Percentiles rank a stretch among this genome's conserved stretches.
Conservation (phyloP, 2,797 vertebrate species). For the Malurus splendens region DNA sequence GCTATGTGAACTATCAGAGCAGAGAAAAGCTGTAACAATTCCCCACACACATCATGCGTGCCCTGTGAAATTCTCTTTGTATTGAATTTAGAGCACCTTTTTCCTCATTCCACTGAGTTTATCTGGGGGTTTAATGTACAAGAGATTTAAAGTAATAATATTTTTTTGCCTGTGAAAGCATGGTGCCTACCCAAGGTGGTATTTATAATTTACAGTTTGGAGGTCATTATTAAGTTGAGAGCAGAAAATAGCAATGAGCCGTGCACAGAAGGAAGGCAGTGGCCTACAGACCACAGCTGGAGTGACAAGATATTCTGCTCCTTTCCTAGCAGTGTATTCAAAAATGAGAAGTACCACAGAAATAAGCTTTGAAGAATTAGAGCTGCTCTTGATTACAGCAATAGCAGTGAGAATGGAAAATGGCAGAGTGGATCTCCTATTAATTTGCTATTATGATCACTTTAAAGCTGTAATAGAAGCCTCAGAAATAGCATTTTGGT, state of each 20-base stretch:
- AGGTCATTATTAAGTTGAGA: not conserved
- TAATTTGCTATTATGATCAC: conserved; percentile 32
- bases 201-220: not conserved
- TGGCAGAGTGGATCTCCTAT: conserved; percentile 8
- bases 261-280: not conserved
- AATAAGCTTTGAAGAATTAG: conserved; percentile 24
- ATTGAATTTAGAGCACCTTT: not conserved
- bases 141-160: not conserved
- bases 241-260: not conserved
- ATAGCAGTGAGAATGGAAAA: conserved; percentile 11
- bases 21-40: not conserved
- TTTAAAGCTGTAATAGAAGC: conserved; percentile 17
- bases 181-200: not conserved
- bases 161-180: not conserved
- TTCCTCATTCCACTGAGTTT: not conserved
- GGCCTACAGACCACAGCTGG: not conserved
- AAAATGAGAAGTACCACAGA: not conserved
- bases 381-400: conserved; percentile 23
- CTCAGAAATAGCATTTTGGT: conserved; percentile 6
- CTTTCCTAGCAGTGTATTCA: not conserved
- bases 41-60: not conserved
- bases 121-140: not conserved
- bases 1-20: not conserved
- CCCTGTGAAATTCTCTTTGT: not conserved
- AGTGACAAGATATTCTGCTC: not conserved